Base-by-base conservation (phyloP, 1,140 invertebrate genomes). In the Habropoda laboriosa region DNA sequence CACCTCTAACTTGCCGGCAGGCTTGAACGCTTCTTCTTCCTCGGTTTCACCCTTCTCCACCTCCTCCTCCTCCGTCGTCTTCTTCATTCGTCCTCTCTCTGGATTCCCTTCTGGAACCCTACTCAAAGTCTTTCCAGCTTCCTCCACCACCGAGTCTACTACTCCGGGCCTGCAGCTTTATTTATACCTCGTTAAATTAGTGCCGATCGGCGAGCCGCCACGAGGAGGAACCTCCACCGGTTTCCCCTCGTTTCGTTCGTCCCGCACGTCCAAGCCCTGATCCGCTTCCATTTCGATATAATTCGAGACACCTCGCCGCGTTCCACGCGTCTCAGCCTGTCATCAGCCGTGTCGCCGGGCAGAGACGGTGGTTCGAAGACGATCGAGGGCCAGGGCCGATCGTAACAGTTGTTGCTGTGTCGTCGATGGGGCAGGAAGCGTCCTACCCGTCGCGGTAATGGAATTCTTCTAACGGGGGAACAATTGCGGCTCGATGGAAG, bases 151-250 rank as follows among this genome's bases (percentile, higher is more conserved):
- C 75, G 66, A 35, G 32, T 35, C 57, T 42, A 30, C n/a, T n/a
- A n/a, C n/a, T 67, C 57, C 57, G 60, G 66, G 66, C 81, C 58
- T 75, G 47, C 38, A 80, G 72, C 80, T 89, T 89, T 90, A 91
- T 91, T 91, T 91, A 89, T 89, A 87, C 79, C 87, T 90, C 88
- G 89, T 92, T 90, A 91, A 91, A 92, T 91, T 91, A 91, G 82
- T 81, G 87, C 86, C 83, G 86, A 90, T 91, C 86, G 83, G 64
- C 85, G 86, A 88, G 87, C 84, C 71, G 71, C 57, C 55, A 63
- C 53, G 78, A 47, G 57, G 47, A 75, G 57, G 32, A 68, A 40
- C 32, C 12, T 16, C 7, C 32, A 57, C n/a, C n/a, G n/a, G 40
- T 45, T 24, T 16, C 12, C n/a, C 35, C 35, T 24, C 60, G 13